phyloP scores from a whole-genome alignment of 2,888 invertebrate species.

The Hemithea aestivaria region DNA sequence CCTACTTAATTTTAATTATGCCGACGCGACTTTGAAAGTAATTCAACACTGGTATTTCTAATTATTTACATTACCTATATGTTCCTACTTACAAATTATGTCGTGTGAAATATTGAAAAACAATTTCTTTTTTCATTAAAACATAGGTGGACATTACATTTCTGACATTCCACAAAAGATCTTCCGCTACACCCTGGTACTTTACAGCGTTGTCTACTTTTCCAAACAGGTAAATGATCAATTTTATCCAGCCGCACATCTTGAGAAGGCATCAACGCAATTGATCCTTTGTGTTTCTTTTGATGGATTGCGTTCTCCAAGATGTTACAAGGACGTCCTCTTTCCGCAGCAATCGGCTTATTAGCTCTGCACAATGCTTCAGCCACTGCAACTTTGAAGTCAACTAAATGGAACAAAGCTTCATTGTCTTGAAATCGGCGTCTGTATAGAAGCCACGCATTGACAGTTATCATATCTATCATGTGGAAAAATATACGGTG shows the following conservation, averaged over 20 bases:
- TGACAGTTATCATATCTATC: conserved; percentile 9
- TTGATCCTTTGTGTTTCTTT: too few species aligned
- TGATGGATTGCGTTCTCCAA: too few species aligned
- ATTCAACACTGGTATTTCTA: too few species aligned
- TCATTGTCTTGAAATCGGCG: conserved; percentile 3
- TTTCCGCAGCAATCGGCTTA: conserved; percentile 2
- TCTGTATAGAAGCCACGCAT: conserved; percentile 11
- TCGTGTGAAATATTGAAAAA: too few species aligned
- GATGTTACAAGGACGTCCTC: conserved; percentile 1
- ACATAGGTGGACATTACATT: conserved; percentile 5
- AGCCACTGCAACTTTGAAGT: conserved; percentile 11
- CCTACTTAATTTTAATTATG: too few species aligned
- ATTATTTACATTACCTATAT: too few species aligned
- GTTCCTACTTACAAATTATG: too few species aligned
- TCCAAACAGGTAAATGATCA: conserved; percentile 10
- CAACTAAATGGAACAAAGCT: conserved; percentile 1
- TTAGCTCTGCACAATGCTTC: conserved; percentile 8
- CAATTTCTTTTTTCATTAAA: too few species aligned
- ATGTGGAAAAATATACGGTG: too few species aligned
- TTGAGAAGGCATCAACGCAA: too few species aligned
- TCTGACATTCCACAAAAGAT: conserved; percentile 2
- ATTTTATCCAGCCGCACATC: conserved; percentile 9
- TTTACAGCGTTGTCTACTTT: conserved; percentile 12
- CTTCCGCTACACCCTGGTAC: conserved; percentile 4
- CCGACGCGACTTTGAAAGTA: too few species aligned